Conservation (phyloP, 2,888 invertebrate species). For the Dendrolimus houi region DNA sequence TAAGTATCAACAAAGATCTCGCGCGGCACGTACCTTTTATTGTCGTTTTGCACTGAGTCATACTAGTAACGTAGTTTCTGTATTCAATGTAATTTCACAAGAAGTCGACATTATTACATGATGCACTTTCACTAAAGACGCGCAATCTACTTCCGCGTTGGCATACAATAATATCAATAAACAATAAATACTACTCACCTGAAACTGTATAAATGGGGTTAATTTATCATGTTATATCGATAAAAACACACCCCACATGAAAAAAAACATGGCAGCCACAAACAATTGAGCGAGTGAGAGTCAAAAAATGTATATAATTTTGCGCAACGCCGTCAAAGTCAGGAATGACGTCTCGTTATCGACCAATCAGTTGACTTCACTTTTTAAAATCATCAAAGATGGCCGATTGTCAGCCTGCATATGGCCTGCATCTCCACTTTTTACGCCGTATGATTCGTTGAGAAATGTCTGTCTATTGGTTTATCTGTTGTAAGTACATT, state of each 20-base stretch:
- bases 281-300: conserved; percentile 51
- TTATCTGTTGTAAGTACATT: conserved; percentile 20
- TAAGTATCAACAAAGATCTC: conserved; percentile 29
- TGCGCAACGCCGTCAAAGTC: conserved; percentile 71
- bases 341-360: conserved; percentile 54
- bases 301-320: conserved; percentile 53
- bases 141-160: conserved; percentile 48
- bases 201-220: conserved; percentile 61
- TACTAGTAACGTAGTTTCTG: conserved; percentile 26
- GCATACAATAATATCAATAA: conserved; percentile 31
- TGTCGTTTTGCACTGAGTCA: conserved; percentile 43
- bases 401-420: conserved; percentile 42
- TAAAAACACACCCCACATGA: conserved; percentile 81
- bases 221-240: conserved; percentile 66
- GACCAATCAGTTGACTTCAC: conserved; percentile 49
- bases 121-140: conserved; percentile 73
- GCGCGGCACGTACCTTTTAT: conserved; percentile 26
- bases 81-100: conserved; percentile 71
- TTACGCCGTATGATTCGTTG: conserved; percentile 43
- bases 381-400: conserved; percentile 54
- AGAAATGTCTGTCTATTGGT: conserved; percentile 34
- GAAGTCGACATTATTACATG: conserved; percentile 70
- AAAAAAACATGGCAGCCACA: conserved; percentile 85
- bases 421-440: conserved; percentile 37
- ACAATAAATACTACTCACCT: conserved; percentile 51